Percentiles rank a stretch among this genome's conserved stretches.
Conservation (phyloP, 92 coral and sea anemone species). For the Chrysogorgia sp. region DNA sequence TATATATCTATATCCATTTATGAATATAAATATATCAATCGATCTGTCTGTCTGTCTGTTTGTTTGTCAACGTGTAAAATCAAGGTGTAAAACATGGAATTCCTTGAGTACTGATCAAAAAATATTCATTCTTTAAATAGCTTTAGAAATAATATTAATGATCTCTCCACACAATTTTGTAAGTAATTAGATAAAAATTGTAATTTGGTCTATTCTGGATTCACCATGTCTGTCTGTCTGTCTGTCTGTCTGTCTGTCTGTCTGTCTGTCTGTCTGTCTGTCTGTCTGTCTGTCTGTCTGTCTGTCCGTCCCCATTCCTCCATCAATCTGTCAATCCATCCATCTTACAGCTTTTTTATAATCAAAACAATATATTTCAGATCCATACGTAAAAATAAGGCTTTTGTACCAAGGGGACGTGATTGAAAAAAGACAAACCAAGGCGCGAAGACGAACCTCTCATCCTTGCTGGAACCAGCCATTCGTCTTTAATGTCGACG, state of each 20-base stretch:
- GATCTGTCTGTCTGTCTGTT: background rate
- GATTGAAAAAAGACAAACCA: slow-evolving; percentile 23
- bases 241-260: background rate
- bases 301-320: background rate
- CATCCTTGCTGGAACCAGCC: slow-evolving; percentile 39
- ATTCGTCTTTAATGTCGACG: slow-evolving; percentile 31
- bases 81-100: no score
- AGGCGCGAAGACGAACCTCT: slow-evolving; percentile 12
- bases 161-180: no score
- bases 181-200: no score
- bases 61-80: no score
- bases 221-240: no score
- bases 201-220: no score
- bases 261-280: background rate
- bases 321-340: background rate
- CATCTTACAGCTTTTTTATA: no score
- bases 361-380: background rate
- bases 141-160: no score
- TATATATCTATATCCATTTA: no score
- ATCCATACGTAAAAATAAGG: slow-evolving; percentile 27
- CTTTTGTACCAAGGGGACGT: slow-evolving; percentile 19
- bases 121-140: no score
- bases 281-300: slow-evolving; percentile 1
- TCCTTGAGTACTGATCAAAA: no score
- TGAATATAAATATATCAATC: background rate